phyloP scores from a whole-genome alignment of 2,113 vertebrate genomes.

The Corythaixoides concolor region DNA sequence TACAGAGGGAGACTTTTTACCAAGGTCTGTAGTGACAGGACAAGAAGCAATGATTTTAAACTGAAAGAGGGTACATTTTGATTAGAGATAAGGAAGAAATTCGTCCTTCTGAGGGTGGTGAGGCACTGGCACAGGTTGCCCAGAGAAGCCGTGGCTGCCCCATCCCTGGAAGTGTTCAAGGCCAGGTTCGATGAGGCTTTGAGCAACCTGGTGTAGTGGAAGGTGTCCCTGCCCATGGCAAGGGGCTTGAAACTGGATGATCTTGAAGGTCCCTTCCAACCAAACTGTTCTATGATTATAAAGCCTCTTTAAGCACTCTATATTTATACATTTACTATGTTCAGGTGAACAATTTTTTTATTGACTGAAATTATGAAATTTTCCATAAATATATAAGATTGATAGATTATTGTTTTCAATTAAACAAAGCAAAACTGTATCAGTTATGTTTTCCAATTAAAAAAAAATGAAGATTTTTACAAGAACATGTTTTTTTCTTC shows the following conservation, averaged over 20 bases:
- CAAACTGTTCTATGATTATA: not conserved
- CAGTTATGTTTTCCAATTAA: not conserved
- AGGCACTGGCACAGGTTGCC: not conserved
- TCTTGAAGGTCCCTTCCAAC: not conserved
- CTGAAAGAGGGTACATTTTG: not conserved
- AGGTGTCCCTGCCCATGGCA: accelerated
- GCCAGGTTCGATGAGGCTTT: not conserved
- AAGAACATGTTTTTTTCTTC: not conserved
- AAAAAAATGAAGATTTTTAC: not conserved
- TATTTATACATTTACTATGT: not conserved
- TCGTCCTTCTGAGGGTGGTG: too few relatives aligned
- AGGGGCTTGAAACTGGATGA: not conserved
- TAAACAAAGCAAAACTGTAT: not conserved
- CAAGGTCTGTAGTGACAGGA: not conserved
- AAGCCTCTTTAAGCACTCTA: not conserved
- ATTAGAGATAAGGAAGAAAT: not conserved
- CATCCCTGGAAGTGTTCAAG: not conserved
- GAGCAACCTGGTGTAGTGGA: not conserved
- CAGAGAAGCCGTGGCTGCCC: not conserved
- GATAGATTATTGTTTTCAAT: not conserved
- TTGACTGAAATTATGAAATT: not conserved
- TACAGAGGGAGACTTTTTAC: not conserved
- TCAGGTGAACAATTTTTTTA: not conserved
- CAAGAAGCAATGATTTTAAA: not conserved
- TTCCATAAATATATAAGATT: not conserved